Conservation (phyloP, 2,113 vertebrate genomes). For the Epinephelus fuscoguttatus region DNA sequence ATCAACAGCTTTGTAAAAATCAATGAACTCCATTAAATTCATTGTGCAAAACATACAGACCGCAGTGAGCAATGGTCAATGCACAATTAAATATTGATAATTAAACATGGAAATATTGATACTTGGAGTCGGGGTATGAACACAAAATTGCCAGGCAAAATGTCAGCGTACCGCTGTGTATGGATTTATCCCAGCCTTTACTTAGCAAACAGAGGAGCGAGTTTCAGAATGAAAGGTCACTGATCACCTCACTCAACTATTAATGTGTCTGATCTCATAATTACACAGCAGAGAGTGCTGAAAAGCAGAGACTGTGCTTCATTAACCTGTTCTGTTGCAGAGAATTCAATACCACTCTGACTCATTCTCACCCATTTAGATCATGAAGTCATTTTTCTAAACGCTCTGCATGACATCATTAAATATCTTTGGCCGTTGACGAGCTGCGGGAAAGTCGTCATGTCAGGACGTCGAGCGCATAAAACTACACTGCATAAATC, state of each 20-base stretch:
- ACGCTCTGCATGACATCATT: slow-evolving; percentile 30
- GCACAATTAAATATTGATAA: slow-evolving; percentile 34
- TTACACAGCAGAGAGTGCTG: slow-evolving; percentile 3
- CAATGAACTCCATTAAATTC: slow-evolving; percentile 1
- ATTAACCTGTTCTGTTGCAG: slow-evolving; percentile 26
- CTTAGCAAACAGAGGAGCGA: slow-evolving; percentile 32
- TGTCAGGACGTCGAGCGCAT: slow-evolving; percentile 2
- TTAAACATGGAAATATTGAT: slow-evolving; percentile 42
- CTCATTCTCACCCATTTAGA: slow-evolving; percentile 30
- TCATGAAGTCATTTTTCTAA: slow-evolving; percentile 1
- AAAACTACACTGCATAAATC: slow-evolving; percentile 22
- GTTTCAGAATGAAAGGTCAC: slow-evolving; percentile 50
- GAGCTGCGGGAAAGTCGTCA: neutral
- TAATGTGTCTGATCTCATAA: slow-evolving; percentile 42
- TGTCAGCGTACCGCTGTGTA: slow-evolving; percentile 20
- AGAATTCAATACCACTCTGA: slow-evolving; percentile 33
- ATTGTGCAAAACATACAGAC: neutral
- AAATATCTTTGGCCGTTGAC: slow-evolving; percentile 20
- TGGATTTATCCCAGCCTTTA: slow-evolving; percentile 26
- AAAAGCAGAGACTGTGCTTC: neutral
- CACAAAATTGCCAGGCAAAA: slow-evolving; percentile 20
- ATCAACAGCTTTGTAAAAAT: slow-evolving; percentile 7
- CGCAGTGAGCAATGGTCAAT: slow-evolving; percentile 1
- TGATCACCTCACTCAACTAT: slow-evolving; percentile 39
- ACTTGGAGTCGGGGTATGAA: slow-evolving; percentile 18